Evolutionary conservation across 2,113 vertebrate genomes (phyloP).

Genomic region (Micronycteris hirsuta): DNA sequence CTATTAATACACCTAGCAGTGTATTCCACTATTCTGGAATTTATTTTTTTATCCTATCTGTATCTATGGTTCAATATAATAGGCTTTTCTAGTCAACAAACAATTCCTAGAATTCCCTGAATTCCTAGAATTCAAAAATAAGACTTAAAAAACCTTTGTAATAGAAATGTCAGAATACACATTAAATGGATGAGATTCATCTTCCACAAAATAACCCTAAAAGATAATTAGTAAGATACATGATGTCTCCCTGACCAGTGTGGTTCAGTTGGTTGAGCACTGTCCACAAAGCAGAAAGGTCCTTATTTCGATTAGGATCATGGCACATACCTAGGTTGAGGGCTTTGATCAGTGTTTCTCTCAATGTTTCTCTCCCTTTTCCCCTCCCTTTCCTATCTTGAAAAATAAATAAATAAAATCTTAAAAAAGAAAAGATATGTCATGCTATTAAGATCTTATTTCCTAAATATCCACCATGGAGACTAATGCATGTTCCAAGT

Average conservation of each 20-base stretch:
- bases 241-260: background rate
- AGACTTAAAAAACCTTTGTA: background rate
- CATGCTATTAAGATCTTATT: background rate
- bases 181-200: background rate
- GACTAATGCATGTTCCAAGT: background rate
- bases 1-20: background rate
- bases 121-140: background rate
- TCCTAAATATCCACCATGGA: background rate
- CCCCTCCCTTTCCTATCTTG: too few relatives aligned
- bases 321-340: too few relatives aligned
- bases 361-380: too few relatives aligned
- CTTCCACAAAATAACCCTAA: background rate
- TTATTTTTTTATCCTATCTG: background rate
- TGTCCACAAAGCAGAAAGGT: too few relatives aligned
- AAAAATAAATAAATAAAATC: too few relatives aligned
- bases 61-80: background rate
- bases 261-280: too few relatives aligned
- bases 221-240: background rate
- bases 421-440: background rate
- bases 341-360: too few relatives aligned
- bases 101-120: background rate
- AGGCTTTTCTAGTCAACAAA: conserved; percentile 20
- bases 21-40: background rate
- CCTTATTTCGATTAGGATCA: too few relatives aligned
- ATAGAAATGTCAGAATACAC: background rate